Evolutionary conservation across 1,140 invertebrate genomes (phyloP).

Genomic region (Pseudomyrmex dendroicus): DNA sequence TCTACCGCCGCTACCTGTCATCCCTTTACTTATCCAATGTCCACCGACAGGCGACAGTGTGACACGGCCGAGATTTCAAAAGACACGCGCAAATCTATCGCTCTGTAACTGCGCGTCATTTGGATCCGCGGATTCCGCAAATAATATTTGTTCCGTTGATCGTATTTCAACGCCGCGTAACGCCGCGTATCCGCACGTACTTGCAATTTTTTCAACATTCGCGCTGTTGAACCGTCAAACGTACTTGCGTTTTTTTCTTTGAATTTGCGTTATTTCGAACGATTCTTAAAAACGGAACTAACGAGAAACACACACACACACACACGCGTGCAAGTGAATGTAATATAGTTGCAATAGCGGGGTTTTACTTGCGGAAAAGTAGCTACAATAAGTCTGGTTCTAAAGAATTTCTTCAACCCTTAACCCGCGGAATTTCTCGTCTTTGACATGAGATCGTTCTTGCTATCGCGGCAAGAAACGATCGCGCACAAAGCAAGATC

Average conservation of each 20-base stretch:
- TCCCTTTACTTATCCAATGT: slow-evolving; percentile 79
- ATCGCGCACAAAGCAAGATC: background rate
- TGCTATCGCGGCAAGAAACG: slow-evolving; percentile 21
- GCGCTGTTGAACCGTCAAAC: no score
- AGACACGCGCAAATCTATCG: slow-evolving; percentile 69
- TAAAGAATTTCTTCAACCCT: slow-evolving; percentile 58
- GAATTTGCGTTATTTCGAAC: slow-evolving; percentile 4
- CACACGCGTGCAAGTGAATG: background rate
- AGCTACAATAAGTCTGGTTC: slow-evolving; percentile 60
- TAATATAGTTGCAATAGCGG: slow-evolving; percentile 61
- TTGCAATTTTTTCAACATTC: no score
- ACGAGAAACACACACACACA: slow-evolving; percentile 23
- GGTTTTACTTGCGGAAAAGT: slow-evolving; percentile 45
- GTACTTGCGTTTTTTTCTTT: no score
- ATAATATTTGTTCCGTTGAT: slow-evolving; percentile 19
- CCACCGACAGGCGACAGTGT: slow-evolving; percentile 58
- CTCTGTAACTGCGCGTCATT: background rate
- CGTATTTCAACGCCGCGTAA: background rate
- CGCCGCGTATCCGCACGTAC: background rate
- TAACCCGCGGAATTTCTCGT: slow-evolving; percentile 64
- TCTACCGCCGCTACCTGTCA: slow-evolving; percentile 77
- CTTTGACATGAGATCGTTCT: slow-evolving; percentile 51
- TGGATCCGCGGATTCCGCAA: slow-evolving; percentile 37
- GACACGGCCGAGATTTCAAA: slow-evolving; percentile 67
- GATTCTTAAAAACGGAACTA: slow-evolving; percentile 19